Conservation (phyloP, 2,113 vertebrate species). For the Poeciliopsis turrubarensis region DNA sequence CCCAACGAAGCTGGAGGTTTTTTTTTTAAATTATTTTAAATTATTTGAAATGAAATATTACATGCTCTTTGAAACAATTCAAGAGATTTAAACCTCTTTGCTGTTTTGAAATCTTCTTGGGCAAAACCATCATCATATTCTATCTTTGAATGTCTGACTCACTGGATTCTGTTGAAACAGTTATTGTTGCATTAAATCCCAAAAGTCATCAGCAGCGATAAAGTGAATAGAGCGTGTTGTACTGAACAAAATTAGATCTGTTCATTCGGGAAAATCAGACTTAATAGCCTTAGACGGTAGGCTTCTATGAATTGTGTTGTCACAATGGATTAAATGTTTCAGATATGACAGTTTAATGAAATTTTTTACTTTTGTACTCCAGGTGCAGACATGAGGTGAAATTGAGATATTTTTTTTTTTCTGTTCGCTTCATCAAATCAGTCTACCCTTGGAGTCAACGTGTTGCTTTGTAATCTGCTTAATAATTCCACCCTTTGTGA, state of each 20-base stretch:
- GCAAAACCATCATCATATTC: neutral
- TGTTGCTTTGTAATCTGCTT: slow-evolving; percentile 20
- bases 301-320: neutral
- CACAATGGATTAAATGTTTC: neutral
- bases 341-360: neutral
- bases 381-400: neutral
- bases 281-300: neutral
- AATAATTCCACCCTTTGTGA: slow-evolving; percentile 19
- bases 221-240: slow-evolving; percentile 6
- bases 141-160: neutral
- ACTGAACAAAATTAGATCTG: neutral
- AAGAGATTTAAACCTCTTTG: too few species aligned
- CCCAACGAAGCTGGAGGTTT: too few species aligned
- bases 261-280: slow-evolving; percentile 14
- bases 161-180: neutral
- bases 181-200: neutral
- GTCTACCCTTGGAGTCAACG: neutral
- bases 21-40: too few species aligned
- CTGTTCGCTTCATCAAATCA: neutral
- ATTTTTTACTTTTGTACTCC: neutral
- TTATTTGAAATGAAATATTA: too few species aligned
- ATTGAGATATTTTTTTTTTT: neutral
- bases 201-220: neutral
- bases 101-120: too few species aligned
- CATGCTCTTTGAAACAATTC: too few species aligned